Percentiles rank a stretch among this genome's conserved stretches.
These are phyloP conservation scores for Agonopterix alstromeriana DNA, from an alignment of 2,888 invertebrate species.

Conservation along the genomic window DNA sequence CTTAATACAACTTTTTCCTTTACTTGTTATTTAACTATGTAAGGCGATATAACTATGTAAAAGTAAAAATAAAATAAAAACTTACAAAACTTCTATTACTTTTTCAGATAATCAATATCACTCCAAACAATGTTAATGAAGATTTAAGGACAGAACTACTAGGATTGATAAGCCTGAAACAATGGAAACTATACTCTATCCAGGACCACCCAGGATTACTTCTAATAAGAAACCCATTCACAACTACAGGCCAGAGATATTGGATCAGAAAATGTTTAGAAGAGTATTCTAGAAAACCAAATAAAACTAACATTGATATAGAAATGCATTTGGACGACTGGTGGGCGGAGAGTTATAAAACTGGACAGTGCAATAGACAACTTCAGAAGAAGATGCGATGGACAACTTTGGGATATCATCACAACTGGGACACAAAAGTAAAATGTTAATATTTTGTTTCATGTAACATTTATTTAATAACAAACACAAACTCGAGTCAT, in stretches of 20 bases:
- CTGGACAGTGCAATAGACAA: constrained; percentile 44
- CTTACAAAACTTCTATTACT: background rate
- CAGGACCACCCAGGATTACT: constrained; percentile 83
- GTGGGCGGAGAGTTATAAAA: constrained; percentile 79
- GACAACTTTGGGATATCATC: constrained; percentile 98
- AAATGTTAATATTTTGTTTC: constrained; percentile 12
- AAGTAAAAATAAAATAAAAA: background rate
- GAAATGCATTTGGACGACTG: constrained; percentile 65
- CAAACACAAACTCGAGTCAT: no score
- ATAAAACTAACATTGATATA: constrained; percentile 81
- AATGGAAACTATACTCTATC: constrained; percentile 81
- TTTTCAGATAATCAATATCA: background rate
- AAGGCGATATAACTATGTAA: no score
- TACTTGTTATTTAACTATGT: no score
- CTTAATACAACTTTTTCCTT: no score
- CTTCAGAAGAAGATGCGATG: constrained; percentile 83
- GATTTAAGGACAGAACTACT: constrained; percentile 34
- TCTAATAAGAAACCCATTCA: constrained; percentile 91
- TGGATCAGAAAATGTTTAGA: constrained; percentile 88
- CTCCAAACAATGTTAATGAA: constrained; percentile 4
- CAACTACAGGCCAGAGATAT: constrained; percentile 83
- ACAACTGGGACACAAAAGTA: constrained; percentile 98
- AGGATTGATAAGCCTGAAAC: constrained; percentile 34
- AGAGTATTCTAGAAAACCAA: constrained; percentile 85
- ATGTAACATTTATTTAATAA: no score